phyloP scores from a whole-genome alignment of 2,113 vertebrate genomes.

The Indicator indicator region DNA sequence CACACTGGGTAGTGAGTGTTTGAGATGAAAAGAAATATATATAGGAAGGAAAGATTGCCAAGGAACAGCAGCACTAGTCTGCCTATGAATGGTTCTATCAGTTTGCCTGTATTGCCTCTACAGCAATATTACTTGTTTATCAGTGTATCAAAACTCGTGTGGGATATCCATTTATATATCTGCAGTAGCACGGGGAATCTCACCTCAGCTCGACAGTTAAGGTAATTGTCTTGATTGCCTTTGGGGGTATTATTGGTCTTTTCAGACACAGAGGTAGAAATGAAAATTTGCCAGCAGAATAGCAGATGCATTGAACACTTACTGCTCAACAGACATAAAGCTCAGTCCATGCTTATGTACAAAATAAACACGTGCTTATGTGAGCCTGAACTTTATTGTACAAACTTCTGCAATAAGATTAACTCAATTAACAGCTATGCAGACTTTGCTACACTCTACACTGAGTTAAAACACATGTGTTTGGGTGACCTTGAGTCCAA shows the following conservation, averaged over 20 bases:
- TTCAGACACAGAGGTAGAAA: background rate
- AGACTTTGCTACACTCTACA: background rate
- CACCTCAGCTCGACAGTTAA: background rate
- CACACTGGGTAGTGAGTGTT: background rate
- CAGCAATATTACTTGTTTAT: background rate
- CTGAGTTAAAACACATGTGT: slow-evolving; percentile 32
- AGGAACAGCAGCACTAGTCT: background rate
- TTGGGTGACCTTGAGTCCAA: background rate
- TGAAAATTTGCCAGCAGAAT: background rate
- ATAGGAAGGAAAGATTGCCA: background rate
- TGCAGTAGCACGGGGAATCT: background rate
- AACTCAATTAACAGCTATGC: background rate
- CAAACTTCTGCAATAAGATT: slow-evolving; percentile 13
- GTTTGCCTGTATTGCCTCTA: background rate
- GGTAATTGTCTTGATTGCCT: background rate
- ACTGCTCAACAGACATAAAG: background rate
- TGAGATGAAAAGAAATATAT: background rate
- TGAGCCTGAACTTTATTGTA: background rate
- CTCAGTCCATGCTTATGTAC: background rate
- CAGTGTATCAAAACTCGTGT: background rate
- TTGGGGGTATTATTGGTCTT: background rate
- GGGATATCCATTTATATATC: background rate
- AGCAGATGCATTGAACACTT: background rate
- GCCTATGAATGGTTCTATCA: background rate
- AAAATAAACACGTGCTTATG: background rate